A percentile compares a stretch with the other conserved stretches of the same genome.
Conservation (phyloP, 2,888 invertebrate species). For the Aphodius granarius region DNA sequence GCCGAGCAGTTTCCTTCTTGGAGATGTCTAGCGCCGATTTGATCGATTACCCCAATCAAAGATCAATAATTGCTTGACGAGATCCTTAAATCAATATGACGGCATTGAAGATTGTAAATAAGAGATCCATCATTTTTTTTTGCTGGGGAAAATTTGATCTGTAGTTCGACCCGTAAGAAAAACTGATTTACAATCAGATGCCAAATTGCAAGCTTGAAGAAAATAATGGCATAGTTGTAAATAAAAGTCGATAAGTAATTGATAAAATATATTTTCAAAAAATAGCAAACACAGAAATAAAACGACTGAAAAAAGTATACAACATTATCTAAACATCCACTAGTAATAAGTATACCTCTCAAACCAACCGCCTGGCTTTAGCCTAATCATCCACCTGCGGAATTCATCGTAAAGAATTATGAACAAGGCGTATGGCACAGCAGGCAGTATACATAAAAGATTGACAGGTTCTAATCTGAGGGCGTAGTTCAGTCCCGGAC, state of each 20-base stretch:
- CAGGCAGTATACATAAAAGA: slow-evolving; percentile 69
- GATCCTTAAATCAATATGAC: not conserved
- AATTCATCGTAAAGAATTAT: slow-evolving; percentile 77
- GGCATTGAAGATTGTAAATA: not conserved
- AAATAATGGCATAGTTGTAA: too few relatives aligned
- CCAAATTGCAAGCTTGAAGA: too few relatives aligned
- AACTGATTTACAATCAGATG: too few relatives aligned
- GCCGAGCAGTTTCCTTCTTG: not conserved
- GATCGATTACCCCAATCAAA: not conserved
- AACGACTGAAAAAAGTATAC: not conserved
- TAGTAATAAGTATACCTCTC: slow-evolving; percentile 76
- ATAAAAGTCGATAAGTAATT: not conserved
- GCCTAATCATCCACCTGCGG: slow-evolving; percentile 69
- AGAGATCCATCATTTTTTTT: not conserved
- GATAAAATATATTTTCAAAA: not conserved
- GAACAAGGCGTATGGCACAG: slow-evolving; percentile 71
- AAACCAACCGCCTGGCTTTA: slow-evolving; percentile 69
- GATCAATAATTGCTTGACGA: not conserved
- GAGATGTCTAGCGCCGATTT: not conserved
- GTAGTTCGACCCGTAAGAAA: too few relatives aligned
- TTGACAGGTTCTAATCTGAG: slow-evolving; percentile 68
- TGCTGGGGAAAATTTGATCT: too few relatives aligned
- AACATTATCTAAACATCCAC: not conserved
- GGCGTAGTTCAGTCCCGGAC: slow-evolving; percentile 65
- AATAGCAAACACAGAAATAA: not conserved